These are phyloP conservation scores for Amblyornis subalaris DNA, from an alignment of 2,113 vertebrate genomes.

Conservation along the genomic window DNA sequence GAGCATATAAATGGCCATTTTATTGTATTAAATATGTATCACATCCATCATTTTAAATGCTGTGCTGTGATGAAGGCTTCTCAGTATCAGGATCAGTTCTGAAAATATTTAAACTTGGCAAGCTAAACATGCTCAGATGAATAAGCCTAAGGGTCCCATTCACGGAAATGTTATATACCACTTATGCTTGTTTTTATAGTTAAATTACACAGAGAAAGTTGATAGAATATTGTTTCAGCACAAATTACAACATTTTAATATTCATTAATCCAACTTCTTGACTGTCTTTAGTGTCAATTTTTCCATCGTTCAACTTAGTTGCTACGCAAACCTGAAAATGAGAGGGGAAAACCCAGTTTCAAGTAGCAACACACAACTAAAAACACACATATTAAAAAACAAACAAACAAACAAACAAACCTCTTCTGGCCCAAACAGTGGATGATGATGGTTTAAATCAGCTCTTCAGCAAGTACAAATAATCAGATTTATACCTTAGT, in stretches of 20 bases:
- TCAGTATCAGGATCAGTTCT: slow-evolving; percentile 67
- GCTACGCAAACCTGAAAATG: slow-evolving; percentile 8
- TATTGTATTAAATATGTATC: slow-evolving; percentile 81
- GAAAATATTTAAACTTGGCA: slow-evolving; percentile 80
- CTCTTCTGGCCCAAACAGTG: not conserved
- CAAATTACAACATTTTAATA: slow-evolving; percentile 68
- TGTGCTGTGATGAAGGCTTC: slow-evolving; percentile 73
- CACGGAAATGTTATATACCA: slow-evolving; percentile 61
- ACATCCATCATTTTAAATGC: slow-evolving; percentile 78
- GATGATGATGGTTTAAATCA: not conserved
- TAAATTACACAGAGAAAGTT: slow-evolving; percentile 59
- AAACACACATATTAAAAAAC: not conserved
- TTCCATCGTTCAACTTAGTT: slow-evolving; percentile 41
- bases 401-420: not conserved
- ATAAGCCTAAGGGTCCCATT: slow-evolving; percentile 71
- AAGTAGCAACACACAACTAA: not conserved
- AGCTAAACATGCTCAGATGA: slow-evolving; percentile 69
- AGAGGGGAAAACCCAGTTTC: not conserved
- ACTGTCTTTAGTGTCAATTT: slow-evolving; percentile 31
- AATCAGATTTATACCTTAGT: not conserved
- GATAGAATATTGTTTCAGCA: slow-evolving; percentile 59
- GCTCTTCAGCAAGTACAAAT: not conserved
- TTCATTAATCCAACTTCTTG: slow-evolving; percentile 49
- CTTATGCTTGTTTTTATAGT: slow-evolving; percentile 50
- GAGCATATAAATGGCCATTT: slow-evolving; percentile 77